phyloP scores from a whole-genome alignment of 2,113 vertebrate species.

The Lota lota region DNA sequence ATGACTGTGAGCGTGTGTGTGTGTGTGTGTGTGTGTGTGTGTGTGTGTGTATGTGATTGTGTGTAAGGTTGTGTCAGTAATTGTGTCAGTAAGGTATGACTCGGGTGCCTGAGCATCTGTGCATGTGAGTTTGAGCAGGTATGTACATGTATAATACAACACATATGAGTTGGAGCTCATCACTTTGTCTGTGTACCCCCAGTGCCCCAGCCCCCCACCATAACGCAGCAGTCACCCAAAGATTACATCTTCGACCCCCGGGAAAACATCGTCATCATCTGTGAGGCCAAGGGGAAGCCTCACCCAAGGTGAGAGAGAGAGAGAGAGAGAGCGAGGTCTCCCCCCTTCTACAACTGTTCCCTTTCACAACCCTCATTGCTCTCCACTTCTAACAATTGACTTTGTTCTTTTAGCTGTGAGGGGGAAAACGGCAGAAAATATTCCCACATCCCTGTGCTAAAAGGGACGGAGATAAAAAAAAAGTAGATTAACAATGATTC shows the following conservation, averaged over 20 bases:
- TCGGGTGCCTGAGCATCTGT: slow-evolving; percentile 5
- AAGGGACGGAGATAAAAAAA: no score
- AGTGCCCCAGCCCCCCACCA: slow-evolving; percentile 96
- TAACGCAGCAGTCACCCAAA: slow-evolving; percentile 92
- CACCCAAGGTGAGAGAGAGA: slow-evolving; percentile 81
- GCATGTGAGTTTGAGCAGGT: background rate
- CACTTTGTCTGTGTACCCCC: slow-evolving; percentile 35
- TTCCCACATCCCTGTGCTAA: no score
- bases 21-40: background rate
- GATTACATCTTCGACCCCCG: slow-evolving; percentile 95
- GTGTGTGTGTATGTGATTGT: background rate
- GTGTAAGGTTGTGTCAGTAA: slow-evolving; percentile 21
- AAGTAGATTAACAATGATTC: no score
- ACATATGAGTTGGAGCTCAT: no score
- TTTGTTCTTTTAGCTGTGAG: no score
- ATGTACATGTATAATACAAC: background rate
- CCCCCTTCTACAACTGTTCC: no score
- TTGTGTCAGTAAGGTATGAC: background rate
- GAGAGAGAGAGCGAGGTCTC: background rate
- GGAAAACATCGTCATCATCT: slow-evolving; percentile 94
- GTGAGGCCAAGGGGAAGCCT: slow-evolving; percentile 96
- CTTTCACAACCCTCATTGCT: no score
- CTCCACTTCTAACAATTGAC: no score
- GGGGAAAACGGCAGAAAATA: no score
- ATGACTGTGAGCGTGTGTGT: no score